Evolutionary conservation across 2,113 vertebrate species (phyloP).

Genomic region (Odobenus rosmarus): DNA sequence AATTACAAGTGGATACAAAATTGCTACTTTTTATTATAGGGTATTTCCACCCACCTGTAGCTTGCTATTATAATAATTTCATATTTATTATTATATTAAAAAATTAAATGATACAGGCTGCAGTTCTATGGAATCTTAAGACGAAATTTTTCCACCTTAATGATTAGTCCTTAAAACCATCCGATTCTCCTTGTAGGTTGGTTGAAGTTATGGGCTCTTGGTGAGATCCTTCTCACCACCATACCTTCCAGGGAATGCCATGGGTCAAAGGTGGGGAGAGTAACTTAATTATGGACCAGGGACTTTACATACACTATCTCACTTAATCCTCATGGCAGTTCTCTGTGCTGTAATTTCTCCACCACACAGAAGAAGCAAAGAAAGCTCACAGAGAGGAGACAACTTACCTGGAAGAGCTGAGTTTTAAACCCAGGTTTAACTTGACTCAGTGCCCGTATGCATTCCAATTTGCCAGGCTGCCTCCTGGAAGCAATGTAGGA

Average conservation of each 20-base stretch:
- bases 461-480: background rate
- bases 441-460: background rate
- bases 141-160: background rate
- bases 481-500: constrained; percentile 17
- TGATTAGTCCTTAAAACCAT: background rate
- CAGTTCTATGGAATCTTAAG: background rate
- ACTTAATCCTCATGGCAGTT: background rate
- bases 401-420: background rate
- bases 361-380: background rate
- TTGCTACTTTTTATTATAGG: background rate
- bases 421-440: constrained; percentile 20
- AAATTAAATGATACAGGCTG: background rate
- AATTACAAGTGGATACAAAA: background rate
- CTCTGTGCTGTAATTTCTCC: background rate
- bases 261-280: background rate
- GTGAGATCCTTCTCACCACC: background rate
- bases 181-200: background rate
- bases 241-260: background rate
- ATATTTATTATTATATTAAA: background rate
- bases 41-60: background rate
- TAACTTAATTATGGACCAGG: background rate
- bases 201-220: background rate
- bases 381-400: background rate
- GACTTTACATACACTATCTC: background rate
- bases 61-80: constrained; percentile 27